Conservation (phyloP, 2,797 vertebrate genomes). For the Anabacerthia variegaticeps region DNA sequence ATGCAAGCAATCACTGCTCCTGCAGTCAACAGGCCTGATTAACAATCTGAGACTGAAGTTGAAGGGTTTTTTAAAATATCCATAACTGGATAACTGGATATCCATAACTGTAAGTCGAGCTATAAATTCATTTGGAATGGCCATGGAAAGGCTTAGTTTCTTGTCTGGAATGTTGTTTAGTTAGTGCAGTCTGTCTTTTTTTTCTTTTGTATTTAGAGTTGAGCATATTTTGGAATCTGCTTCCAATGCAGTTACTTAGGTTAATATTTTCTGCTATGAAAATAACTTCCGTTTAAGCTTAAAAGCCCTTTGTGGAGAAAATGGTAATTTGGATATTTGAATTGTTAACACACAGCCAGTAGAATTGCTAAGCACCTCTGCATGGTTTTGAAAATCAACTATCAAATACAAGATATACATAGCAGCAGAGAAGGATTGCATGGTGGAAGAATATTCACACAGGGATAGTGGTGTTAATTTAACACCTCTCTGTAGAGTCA, state of each 20-base stretch:
- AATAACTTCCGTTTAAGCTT: not conserved
- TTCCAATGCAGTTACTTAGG: not conserved
- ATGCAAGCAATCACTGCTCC: not conserved
- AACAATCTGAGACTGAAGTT: not conserved
- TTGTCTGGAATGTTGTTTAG: not conserved
- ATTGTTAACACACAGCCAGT: not conserved
- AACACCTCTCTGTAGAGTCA: not conserved
- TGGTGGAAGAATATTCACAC: not conserved
- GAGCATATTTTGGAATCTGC: not conserved
- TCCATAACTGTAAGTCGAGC: not conserved
- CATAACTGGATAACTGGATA: not conserved
- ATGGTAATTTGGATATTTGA: not conserved
- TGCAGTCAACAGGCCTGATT: not conserved
- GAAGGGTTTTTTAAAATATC: not conserved
- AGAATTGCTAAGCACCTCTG: not conserved
- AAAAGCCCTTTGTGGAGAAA: not conserved
- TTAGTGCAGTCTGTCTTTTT: not conserved
- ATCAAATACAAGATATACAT: not conserved
- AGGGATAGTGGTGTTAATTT: not conserved
- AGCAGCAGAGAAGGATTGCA: not conserved
- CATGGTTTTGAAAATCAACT: not conserved
- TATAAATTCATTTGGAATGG: not conserved
- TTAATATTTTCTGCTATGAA: conserved; percentile 4
- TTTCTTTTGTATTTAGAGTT: not conserved
- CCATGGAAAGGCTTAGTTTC: not conserved